A percentile compares a stretch with the other conserved stretches of the same genome.
Evolutionary conservation across 37 sponge, comb jelly and placozoan species (phyloP).

Genomic region (Mnemiopsis leidyi): DNA sequence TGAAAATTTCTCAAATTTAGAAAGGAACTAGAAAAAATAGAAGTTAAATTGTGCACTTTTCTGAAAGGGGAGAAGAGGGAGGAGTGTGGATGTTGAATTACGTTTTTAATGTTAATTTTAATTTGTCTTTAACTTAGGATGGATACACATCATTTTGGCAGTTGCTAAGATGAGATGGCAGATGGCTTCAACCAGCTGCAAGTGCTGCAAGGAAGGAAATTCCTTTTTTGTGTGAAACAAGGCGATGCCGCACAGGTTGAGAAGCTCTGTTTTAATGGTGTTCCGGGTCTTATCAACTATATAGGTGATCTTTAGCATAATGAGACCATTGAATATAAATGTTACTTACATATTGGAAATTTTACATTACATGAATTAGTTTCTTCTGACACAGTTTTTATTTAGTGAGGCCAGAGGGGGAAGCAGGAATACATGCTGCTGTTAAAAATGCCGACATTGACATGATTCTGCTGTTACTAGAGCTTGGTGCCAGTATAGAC

Average conservation of each 20-base stretch:
- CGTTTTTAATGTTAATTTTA: too few relatives aligned
- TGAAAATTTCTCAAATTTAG: too few relatives aligned
- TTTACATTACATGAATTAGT: too few relatives aligned
- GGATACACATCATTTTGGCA: neutral
- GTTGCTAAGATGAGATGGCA: constrained; percentile 73
- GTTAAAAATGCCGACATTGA: constrained; percentile 40
- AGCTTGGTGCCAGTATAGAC: constrained; percentile 52
- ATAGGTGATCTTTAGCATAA: too few relatives aligned
- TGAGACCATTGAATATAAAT: too few relatives aligned
- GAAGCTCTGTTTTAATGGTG: constrained; percentile 70
- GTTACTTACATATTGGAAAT: too few relatives aligned
- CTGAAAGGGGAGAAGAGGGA: too few relatives aligned
- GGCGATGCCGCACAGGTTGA: constrained; percentile 76
- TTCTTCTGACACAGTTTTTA: too few relatives aligned
- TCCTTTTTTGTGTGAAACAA: constrained; percentile 81
- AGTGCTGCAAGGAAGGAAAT: constrained; percentile 86
- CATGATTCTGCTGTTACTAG: neutral
- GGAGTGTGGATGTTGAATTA: too few relatives aligned
- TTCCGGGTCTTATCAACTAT: constrained; percentile 11
- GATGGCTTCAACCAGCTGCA: constrained; percentile 77
- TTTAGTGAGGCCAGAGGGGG: constrained; percentile 37
- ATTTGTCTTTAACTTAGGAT: too few relatives aligned
- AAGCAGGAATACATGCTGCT: constrained; percentile 41
- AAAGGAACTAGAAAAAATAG: too few relatives aligned
- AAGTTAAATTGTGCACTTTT: too few relatives aligned